phyloP scores from a whole-genome alignment of 2,888 invertebrate genomes.

The Tetheella fluctuosa region DNA sequence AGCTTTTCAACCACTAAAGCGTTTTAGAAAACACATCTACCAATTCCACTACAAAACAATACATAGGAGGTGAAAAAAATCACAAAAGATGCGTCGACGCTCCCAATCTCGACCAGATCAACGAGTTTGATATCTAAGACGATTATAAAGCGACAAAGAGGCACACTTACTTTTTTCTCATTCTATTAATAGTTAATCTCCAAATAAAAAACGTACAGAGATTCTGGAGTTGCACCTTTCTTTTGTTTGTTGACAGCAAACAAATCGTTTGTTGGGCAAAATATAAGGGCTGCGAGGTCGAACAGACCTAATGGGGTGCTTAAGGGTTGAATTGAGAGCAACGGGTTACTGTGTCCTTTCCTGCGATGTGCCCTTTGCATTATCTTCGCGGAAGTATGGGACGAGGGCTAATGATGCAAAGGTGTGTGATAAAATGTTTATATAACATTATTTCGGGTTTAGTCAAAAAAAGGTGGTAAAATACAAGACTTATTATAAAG shows the following conservation, averaged over 20 bases:
- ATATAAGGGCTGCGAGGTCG: constrained; percentile 64
- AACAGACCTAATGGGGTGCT: constrained; percentile 68
- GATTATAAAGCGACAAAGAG: constrained; percentile 73
- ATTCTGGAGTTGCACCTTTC: constrained; percentile 71
- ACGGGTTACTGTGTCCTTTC: constrained; percentile 78
- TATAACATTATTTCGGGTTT: constrained; percentile 15
- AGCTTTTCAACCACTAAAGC: constrained; percentile 71
- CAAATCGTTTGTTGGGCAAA: constrained; percentile 80
- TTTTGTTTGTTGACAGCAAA: constrained; percentile 81
- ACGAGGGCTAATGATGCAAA: constrained; percentile 61
- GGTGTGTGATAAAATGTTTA: constrained; percentile 59
- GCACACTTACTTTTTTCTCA: constrained; percentile 64
- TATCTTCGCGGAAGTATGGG: constrained; percentile 62
- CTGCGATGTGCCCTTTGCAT: constrained; percentile 61
- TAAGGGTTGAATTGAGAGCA: constrained; percentile 76
- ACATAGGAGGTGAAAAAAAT: constrained; percentile 47
- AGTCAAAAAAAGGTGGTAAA: neutral
- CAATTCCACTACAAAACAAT: constrained; percentile 55
- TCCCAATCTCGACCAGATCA: constrained; percentile 65
- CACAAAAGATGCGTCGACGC: constrained; percentile 60
- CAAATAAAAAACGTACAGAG: constrained; percentile 47
- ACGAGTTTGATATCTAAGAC: constrained; percentile 74
- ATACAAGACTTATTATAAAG: neutral
- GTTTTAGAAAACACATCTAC: constrained; percentile 62
- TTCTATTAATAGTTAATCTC: constrained; percentile 73